Conservation (phyloP, 2,113 vertebrate species). For the Eurypyga helias region DNA sequence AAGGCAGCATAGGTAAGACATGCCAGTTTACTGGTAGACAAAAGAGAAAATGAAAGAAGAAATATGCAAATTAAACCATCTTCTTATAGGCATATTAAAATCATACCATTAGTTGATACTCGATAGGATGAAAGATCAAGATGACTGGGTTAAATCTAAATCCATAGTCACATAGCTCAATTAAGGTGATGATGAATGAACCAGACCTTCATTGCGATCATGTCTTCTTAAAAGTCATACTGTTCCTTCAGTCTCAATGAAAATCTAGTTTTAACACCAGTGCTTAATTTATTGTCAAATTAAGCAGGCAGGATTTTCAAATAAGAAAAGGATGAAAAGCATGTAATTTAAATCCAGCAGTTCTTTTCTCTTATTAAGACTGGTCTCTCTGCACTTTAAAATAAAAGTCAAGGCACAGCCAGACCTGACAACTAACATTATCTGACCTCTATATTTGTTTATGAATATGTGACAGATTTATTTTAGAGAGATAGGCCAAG, state of each 20-base stretch:
- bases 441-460: constrained; percentile 34
- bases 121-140: neutral
- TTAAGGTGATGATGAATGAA: neutral
- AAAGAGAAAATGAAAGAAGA: neutral
- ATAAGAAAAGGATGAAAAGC: neutral
- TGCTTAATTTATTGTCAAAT: constrained; percentile 35
- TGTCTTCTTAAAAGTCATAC: neutral
- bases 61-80: neutral
- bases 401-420: neutral
- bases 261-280: neutral
- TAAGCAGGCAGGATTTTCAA: neutral
- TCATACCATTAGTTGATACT: neutral
- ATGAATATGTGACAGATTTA: constrained; percentile 28
- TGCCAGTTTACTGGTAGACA: neutral
- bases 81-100: neutral
- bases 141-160: neutral
- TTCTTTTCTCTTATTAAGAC: neutral
- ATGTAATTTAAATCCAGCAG: constrained; percentile 21
- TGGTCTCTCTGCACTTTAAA: neutral
- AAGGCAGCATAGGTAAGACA: neutral
- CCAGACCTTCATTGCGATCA: neutral
- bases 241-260: neutral
- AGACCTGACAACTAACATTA: constrained; percentile 16
- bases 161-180: neutral
- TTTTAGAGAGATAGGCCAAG: neutral